Base-by-base conservation (phyloP, 2,797 vertebrate species). In the Molothrus ater region DNA sequence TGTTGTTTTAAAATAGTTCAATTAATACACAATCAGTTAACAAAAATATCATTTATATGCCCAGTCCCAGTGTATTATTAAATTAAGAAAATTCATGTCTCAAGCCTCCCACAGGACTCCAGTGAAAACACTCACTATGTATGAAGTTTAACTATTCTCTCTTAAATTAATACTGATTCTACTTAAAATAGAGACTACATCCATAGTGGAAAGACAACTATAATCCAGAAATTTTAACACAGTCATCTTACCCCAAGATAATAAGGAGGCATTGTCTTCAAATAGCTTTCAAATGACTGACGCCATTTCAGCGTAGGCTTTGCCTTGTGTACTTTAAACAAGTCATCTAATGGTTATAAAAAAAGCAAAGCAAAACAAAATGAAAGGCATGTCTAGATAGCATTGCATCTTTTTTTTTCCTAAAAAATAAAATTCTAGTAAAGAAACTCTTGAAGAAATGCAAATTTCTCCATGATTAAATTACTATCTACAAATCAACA, bases 201-300 rank as follows among this genome's bases (percentile, higher is more conserved):
- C 8, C 22, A n/a, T 10, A 86, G 36, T 4, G 6, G 17, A 89
- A 80, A 94, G 28, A 28, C 45, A 91, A 59, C 20, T 43, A 54
- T 1, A 74, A 76, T 78, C 31, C 1, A 70, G 11, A 82, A 78
- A 57, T 65, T 47, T 65, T 47, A 86, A 74, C 9, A 80, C 7
- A 69, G 50, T 53, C 65, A 93, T 80, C 98, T 97, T 98, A 98
- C 98, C 98, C 98, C 98, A 80, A 98, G 97, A 94, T 98, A 98
- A 91, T 98, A 98, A 10, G 98, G 98, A 92, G 98, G 98, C 98
- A 98, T 98, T 34, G 98, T 97, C 97, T 98, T 98, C 97, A 98
- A 96, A 94, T 98, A 98, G 95, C 96, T 98, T 96, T 98, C 98
- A 97, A 98, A 98, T 4, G 97, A 97, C 95, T 98, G 98, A 94